These are phyloP conservation scores for Pelecanoides urinatrix DNA, from an alignment of 2,113 vertebrate species.

Conservation along the genomic window DNA sequence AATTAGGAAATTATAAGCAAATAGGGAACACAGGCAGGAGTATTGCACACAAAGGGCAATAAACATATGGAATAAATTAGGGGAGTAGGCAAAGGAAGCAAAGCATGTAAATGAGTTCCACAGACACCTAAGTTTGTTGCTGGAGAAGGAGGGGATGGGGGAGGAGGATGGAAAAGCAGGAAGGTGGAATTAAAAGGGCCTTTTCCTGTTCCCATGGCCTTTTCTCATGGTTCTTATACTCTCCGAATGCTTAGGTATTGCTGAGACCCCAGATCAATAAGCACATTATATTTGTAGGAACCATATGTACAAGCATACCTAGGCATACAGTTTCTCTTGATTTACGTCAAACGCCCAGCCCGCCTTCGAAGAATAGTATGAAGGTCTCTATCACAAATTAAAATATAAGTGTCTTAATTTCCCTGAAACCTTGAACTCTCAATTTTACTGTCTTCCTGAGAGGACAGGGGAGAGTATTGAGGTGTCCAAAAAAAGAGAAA, in stretches of 20 bases:
- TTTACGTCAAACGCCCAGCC: not conserved
- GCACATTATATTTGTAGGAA: not conserved
- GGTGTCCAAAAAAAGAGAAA: too few relatives aligned
- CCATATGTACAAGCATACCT: not conserved
- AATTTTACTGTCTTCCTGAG: not conserved
- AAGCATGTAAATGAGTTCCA: constrained; percentile 64
- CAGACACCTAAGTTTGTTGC: constrained; percentile 42
- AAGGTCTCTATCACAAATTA: not conserved
- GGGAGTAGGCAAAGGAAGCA: constrained; percentile 25
- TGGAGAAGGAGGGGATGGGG: not conserved
- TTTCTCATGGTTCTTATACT: not conserved
- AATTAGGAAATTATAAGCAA: constrained; percentile 54
- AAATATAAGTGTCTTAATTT: not conserved
- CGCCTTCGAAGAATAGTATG: not conserved
- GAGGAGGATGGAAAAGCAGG: not conserved
- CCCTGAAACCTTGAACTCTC: not conserved
- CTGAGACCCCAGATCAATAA: not conserved
- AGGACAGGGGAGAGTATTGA: not conserved
- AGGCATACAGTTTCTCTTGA: not conserved
- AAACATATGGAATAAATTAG: constrained; percentile 70
- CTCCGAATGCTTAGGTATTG: not conserved
- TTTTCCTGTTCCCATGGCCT: constrained; percentile 4
- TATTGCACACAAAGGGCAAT: constrained; percentile 47
- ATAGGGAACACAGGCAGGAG: not conserved
- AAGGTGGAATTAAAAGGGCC: not conserved